These are phyloP conservation scores for Steinernema hermaphroditum DNA, from an alignment of 2,888 invertebrate genomes.

Conservation along the genomic window DNA sequence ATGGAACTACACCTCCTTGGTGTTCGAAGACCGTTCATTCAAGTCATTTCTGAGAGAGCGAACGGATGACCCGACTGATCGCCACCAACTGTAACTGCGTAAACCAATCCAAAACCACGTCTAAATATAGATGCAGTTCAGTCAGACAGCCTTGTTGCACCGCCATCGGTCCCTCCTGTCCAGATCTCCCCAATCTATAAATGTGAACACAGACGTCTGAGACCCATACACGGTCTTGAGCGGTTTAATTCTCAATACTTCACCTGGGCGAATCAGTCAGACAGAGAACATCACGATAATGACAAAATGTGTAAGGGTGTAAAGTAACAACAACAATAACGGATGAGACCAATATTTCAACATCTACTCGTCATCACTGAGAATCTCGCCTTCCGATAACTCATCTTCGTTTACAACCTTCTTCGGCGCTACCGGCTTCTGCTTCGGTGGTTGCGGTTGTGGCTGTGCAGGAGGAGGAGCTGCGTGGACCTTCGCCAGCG, in stretches of 20 bases:
- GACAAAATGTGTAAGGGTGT: neutral
- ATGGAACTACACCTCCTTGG: too few relatives aligned
- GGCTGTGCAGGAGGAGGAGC: conserved; percentile 23
- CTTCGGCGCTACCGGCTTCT: conserved; percentile 51
- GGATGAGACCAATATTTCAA: neutral
- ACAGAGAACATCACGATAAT: too few relatives aligned
- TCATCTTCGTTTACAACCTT: conserved; percentile 57
- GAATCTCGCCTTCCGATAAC: conserved; percentile 63
- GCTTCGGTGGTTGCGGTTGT: conserved; percentile 37
- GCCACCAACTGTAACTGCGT: too few relatives aligned
- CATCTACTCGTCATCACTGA: conserved; percentile 56
- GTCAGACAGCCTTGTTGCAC: too few relatives aligned
- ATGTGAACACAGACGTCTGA: too few relatives aligned
- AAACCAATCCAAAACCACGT: too few relatives aligned
- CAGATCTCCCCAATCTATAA: too few relatives aligned
- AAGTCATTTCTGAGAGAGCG: too few relatives aligned
- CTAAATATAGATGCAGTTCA: too few relatives aligned
- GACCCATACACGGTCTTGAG: neutral
- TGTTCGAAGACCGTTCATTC: too few relatives aligned
- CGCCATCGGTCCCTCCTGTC: too few relatives aligned
- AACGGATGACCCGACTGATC: too few relatives aligned
- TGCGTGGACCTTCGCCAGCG: neutral
- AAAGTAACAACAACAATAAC: conserved; percentile 18
- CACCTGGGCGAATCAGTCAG: neutral
- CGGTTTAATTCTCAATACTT: neutral